Evolutionary conservation across 2,113 vertebrate species (phyloP), one percentile per base, ranked within the genome.

Genomic region (Lampris incognitus): DNA sequence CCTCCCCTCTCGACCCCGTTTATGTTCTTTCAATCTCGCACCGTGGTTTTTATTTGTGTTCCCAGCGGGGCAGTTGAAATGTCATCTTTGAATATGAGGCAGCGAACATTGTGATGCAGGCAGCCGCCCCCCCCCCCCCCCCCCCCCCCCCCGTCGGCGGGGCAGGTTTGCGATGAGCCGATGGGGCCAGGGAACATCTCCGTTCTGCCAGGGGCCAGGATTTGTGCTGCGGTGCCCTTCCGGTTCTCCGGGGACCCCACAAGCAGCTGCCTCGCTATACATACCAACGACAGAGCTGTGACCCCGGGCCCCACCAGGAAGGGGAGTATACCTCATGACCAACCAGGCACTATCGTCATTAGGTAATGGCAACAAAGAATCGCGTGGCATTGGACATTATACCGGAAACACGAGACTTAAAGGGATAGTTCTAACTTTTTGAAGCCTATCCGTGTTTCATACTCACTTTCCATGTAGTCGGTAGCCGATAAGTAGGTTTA

Each of bases 261-360:
- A 54, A 40, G 40, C 74, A 76, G 74, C 70, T 85, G 79, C 66
- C 5, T 59, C 70, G 82, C 51, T 36, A 46, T 8, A 7, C 67
- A 78, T 57, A 64, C 59, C 63, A 54, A 68, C 5, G 66, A 66
- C 24, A 8, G 62, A 65, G 54, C 74, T 51, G 52, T 56, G 72
- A 74, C 59, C 70, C 1, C 6, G 36, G 41, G 59, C 71, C 13
- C 9, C 38, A 9, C 9, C 7, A 6, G 11, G 8, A 51, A 66
- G n/a, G 42, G 46, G 37, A 7, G 57, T 54, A 42, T 2, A 49
- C 65, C 42, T 62, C 7, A 5, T 63, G 44, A 51, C 39, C 41
- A 5, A 40, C 4, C 64, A 67, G 7, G 66, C 51, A 60, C 37
- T 72, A 49, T 55, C 44, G 51, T 74, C 3, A 65, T 13, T 63